Evolutionary conservation across 2,888 invertebrate species (phyloP), one percentile per base, ranked within the genome.

Genomic region (Xylophagus ater): DNA sequence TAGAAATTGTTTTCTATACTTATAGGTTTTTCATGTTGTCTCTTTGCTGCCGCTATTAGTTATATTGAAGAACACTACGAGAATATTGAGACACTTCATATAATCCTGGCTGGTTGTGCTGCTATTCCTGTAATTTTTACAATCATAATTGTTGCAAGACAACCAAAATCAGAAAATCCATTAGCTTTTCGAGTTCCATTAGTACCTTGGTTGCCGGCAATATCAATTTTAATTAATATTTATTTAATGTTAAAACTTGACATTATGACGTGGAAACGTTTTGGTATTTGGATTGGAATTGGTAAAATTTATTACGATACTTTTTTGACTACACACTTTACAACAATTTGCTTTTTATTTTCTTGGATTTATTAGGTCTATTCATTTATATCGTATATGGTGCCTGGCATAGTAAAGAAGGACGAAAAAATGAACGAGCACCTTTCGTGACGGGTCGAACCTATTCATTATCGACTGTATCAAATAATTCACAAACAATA

Each of bases 171-270:
- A 0, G 69, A 70, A 25, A 70, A 69, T 55, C 70, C 72, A 46
- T 62, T 80, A 2, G 70, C 74, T 0, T 81, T 81, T 55, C 75
- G 74, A 20, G 81, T 89, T 4, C 90, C 90, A 1, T 62, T 81
- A 12, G 83, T 90, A 1, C 92, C 92, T 2, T 65, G 85, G 41
- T 59, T 90, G 36, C 90, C 90, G 1, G 79, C 79, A 24, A 53
- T 85, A 30, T 88, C 88, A 55, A 80, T 88, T 46, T 72, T 87
- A 49, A 70, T 83, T 29, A 92, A 92, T 57, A 71, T 88, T 39
- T 85, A 88, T 57, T 67, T 92, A 15, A 88, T 92, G 87, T 50
- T 59, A 7, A 56, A 59, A 41, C 45, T 63, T 42, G 81, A 82
- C 47, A 51, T 61, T 1, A 68, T 73, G 46, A 90, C 90, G 1